phyloP scores from a whole-genome alignment of 2,888 invertebrate genomes.

The Colostygia pectinataria region DNA sequence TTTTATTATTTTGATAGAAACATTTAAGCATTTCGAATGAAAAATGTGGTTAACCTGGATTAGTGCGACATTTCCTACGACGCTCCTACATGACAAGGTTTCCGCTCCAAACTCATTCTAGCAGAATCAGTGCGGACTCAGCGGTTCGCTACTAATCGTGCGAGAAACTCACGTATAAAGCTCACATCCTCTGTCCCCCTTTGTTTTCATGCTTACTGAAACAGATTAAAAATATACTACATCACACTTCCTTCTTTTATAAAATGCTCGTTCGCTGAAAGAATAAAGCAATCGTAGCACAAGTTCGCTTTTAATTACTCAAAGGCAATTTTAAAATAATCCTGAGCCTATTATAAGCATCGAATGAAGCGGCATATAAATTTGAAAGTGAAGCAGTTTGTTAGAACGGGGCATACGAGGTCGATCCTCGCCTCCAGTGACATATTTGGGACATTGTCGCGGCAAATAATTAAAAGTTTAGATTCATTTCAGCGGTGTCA shows the following conservation, averaged over 20 bases:
- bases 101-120: slow-evolving; percentile 29
- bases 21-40: neutral
- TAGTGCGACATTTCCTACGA: slow-evolving; percentile 5
- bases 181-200: slow-evolving; percentile 37
- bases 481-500: slow-evolving; percentile 59
- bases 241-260: slow-evolving; percentile 38
- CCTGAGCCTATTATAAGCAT: slow-evolving; percentile 29
- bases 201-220: slow-evolving; percentile 37
- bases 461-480: slow-evolving; percentile 69
- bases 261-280: slow-evolving; percentile 42
- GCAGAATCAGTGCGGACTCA: slow-evolving; percentile 44
- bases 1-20: neutral
- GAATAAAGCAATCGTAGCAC: slow-evolving; percentile 36
- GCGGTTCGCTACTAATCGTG: slow-evolving; percentile 48
- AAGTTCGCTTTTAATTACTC: slow-evolving; percentile 22
- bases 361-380: slow-evolving; percentile 28
- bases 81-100: slow-evolving; percentile 13
- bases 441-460: slow-evolving; percentile 52
- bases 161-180: slow-evolving; percentile 40
- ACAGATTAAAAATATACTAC: slow-evolving; percentile 41
- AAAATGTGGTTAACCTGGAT: neutral
- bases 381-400: slow-evolving; percentile 30
- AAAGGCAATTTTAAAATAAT: slow-evolving; percentile 21
- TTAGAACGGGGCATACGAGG: slow-evolving; percentile 24
- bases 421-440: slow-evolving; percentile 37